A percentile compares a stretch with the other conserved stretches of the same genome.
Evolutionary conservation across 2,888 invertebrate genomes (phyloP).

Genomic region (Acronicta aceris): DNA sequence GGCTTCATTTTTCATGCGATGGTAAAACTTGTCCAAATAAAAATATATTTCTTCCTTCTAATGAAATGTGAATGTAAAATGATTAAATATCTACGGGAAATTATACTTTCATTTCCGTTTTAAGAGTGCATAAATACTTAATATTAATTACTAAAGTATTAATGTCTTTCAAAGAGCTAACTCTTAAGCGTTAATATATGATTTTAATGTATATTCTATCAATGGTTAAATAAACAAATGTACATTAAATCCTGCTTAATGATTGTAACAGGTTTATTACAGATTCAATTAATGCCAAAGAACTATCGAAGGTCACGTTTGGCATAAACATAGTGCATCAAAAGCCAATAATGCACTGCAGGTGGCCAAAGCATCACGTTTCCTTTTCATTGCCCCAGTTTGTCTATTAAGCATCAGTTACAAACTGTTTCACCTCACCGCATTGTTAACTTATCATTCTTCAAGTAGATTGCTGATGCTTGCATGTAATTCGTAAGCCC

Average conservation of each 20-base stretch:
- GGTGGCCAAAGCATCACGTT: neutral
- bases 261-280: constrained; percentile 10
- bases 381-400: neutral
- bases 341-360: neutral
- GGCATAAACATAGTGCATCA: neutral
- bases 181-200: neutral
- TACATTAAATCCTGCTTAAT: constrained; percentile 14
- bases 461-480: neutral
- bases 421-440: neutral
- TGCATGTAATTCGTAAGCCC: neutral
- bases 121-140: neutral
- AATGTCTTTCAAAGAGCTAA: constrained; percentile 5
- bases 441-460: neutral
- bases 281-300: constrained; percentile 14
- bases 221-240: neutral
- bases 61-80: neutral
- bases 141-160: constrained; percentile 10
- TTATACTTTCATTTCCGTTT: neutral
- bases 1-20: constrained; percentile 4
- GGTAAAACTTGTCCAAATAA: neutral
- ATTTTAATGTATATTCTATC: constrained; percentile 1
- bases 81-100: constrained; percentile 6
- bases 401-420: neutral
- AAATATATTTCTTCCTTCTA: constrained; percentile 11
- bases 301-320: constrained; percentile 5